Percentiles rank a stretch among this genome's conserved stretches.
phyloP scores from a whole-genome alignment of 2,888 invertebrate genomes.

The Lithophane socia region DNA sequence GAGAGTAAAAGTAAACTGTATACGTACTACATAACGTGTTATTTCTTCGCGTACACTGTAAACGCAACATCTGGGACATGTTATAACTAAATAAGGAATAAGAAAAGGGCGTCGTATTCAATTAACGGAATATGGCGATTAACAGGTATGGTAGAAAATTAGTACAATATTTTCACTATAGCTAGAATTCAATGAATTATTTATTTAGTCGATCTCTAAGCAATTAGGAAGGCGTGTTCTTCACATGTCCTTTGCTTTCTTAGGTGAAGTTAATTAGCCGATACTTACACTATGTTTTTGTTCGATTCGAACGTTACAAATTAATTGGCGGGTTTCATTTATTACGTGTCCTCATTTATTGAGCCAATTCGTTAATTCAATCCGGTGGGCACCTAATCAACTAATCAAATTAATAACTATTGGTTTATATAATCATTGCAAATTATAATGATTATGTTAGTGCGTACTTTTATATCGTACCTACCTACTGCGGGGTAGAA shows the following conservation, averaged over 20 bases:
- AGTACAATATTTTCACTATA: constrained; percentile 1
- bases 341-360: constrained; percentile 48
- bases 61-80: constrained; percentile 40
- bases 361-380: constrained; percentile 30
- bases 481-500: not conserved
- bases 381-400: constrained; percentile 35
- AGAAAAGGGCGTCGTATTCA: constrained; percentile 7
- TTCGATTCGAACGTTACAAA: constrained; percentile 42
- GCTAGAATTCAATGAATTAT: constrained; percentile 12
- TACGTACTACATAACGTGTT: constrained; percentile 17
- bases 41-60: constrained; percentile 22
- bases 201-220: constrained; percentile 5
- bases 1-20: constrained; percentile 19
- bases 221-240: constrained; percentile 33
- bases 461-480: not conserved
- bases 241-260: constrained; percentile 27
- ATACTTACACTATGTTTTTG: constrained; percentile 40
- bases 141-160: constrained; percentile 22
- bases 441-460: constrained; percentile 24
- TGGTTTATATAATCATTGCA: constrained; percentile 31
- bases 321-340: constrained; percentile 50
- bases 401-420: constrained; percentile 43
- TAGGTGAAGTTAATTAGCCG: constrained; percentile 26
- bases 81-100: constrained; percentile 11
- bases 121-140: constrained; percentile 8